Evolutionary conservation across 2,113 vertebrate species (phyloP), one percentile per base, ranked within the genome.

Genomic region (Corythornis cristatus): DNA sequence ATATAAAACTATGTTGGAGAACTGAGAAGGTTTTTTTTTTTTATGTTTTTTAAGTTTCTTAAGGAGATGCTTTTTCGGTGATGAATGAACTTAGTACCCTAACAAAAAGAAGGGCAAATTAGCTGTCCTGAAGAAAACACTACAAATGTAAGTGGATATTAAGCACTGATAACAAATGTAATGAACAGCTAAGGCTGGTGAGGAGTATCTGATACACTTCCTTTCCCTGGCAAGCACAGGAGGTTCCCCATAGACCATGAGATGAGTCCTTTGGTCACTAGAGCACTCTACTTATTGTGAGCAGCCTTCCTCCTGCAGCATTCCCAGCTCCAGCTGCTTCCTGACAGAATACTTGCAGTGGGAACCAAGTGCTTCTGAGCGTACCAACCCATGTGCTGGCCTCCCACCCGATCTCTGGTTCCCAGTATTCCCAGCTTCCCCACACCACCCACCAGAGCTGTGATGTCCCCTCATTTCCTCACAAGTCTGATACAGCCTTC

Each of bases 341-440:
- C 88, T 87, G 19, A 19, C 0, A 0, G 43, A n/a, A 29, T 0
- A 2, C 28, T 46, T 64, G 19, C 16, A 54, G 43, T 40, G 48
- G 66, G 62, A 88, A 40, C 8, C 5, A 31, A 74, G 13, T 7
- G 40, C 22, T 29, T 95, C 82, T 90, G 75, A 83, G 85, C 79
- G 53, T 6, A 0, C 4, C 26, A 74, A 25, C 74, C 57, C 85
- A 60, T 6, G 0, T 7, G 0, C 6, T 65, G 74, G 17, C 74
- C 45, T 79, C 85, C 58, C 60, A 73, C 46, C 9, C 10, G 0
- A 8, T 22, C 15, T 57, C 72, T 64, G n/a, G 6, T 73, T 88
- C 50, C 50, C n/a, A 65, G 11, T 43, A 57, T 79, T 90, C 50
- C 68, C 68, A 37, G 54, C 35, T 85, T 85, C 40, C 29, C 60